Percentiles rank a stretch among this genome's conserved stretches.
Evolutionary conservation across 2,113 vertebrate genomes (phyloP).

Genomic region (Channa argus): DNA sequence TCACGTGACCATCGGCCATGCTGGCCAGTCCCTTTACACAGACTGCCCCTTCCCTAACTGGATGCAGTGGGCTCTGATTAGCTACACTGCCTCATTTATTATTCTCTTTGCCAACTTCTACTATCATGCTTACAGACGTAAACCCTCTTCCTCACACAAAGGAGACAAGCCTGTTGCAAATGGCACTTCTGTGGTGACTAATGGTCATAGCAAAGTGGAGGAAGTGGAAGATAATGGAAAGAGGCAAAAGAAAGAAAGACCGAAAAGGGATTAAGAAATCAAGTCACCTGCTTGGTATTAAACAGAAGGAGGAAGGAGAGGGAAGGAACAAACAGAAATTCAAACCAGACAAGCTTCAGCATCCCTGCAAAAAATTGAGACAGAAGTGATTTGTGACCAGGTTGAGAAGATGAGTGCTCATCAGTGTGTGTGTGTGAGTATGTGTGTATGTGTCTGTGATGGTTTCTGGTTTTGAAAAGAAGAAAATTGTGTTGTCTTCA

Average conservation of each 20-base stretch:
- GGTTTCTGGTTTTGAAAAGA: slow-evolving; percentile 41
- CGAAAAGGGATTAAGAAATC: slow-evolving; percentile 84
- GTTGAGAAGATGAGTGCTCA: slow-evolving; percentile 48
- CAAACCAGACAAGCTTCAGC: slow-evolving; percentile 21
- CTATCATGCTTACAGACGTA: slow-evolving; percentile 92
- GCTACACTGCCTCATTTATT: slow-evolving; percentile 96
- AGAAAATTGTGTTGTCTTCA: slow-evolving; percentile 50
- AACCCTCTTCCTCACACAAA: slow-evolving; percentile 82
- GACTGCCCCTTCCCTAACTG: slow-evolving; percentile 97
- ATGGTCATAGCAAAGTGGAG: slow-evolving; percentile 84
- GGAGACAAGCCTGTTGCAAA: slow-evolving; percentile 85
- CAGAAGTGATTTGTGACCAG: slow-evolving; percentile 64
- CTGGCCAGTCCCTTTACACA: slow-evolving; percentile 94
- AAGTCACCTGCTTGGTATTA: slow-evolving; percentile 67
- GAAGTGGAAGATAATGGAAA: slow-evolving; percentile 88
- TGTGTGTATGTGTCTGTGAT: slow-evolving; percentile 61
- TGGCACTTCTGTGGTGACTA: slow-evolving; percentile 82
- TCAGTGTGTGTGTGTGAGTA: slow-evolving; percentile 53
- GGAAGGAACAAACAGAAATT: slow-evolving; percentile 18
- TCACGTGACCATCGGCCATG: slow-evolving; percentile 96
- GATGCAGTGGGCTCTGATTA: slow-evolving; percentile 99
- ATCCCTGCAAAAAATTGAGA: slow-evolving; percentile 47
- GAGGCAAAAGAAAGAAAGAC: slow-evolving; percentile 87
- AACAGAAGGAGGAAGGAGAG: slow-evolving; percentile 34
- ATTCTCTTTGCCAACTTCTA: slow-evolving; percentile 98